Base-by-base conservation (phyloP, 2,797 vertebrate species). In the Sebastiscus tertius region DNA sequence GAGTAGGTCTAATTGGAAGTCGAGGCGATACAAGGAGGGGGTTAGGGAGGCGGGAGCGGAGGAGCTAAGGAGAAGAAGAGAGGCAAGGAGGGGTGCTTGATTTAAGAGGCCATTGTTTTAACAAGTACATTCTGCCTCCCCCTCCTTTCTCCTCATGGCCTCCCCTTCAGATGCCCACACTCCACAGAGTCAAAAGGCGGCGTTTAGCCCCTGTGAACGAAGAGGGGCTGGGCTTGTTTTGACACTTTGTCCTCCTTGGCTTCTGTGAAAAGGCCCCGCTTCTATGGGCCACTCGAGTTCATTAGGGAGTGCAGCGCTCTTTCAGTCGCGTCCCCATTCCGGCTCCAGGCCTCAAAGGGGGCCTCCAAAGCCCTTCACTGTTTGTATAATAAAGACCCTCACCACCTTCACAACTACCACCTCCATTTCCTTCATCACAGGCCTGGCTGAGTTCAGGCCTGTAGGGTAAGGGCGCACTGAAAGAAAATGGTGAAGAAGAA, bases 241-340 rank as follows among this genome's bases (percentile, higher is more conserved):
- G 95, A 96, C 95, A 96, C 94, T 95, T 93, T 95, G 95, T 95
- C 90, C 93, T 88, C 85, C 87, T 93, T 94, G 93, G 91, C 93
- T 92, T 90, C 84, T 81, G 82, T 94, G 88, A 95, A 96, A 95
- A 89, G 87, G 74, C 84, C 77, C 82, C 31, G 81, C 82, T 91
- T 94, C 92, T 96, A 95, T 95, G 93, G 86, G 89, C 90, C 94
- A 95, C 95, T 96, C 90, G 64, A 96, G 95, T 95, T 96, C 94
- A 96, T 96, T 96, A 96, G 92, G 89, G 91, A 95, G 92, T 79
- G 88, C 84, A 90, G 90, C 63, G 87, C 93, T 94, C 93, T 94
- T 96, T 95, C 93, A 95, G 92, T 76, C 66, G 86, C 85, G 82
- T 90, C 88, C 91, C 91, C 91, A 92, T 94, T 94, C 91, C 88